These are phyloP conservation scores for Harpegnathos saltator DNA, from an alignment of 1,140 invertebrate genomes.

Conservation along the genomic window DNA sequence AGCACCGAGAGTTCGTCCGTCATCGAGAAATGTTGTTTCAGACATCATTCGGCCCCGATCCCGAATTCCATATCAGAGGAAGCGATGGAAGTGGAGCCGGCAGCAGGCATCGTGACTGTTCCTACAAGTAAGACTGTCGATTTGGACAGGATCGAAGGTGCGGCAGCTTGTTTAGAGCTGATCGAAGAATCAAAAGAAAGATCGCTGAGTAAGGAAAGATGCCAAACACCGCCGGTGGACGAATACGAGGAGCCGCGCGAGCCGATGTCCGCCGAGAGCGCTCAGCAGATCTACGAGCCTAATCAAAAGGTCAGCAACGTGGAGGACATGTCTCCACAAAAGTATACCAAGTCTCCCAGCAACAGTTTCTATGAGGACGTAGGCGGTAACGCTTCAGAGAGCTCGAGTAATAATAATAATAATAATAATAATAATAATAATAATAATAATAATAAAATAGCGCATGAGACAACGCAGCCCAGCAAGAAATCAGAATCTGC, in stretches of 20 bases:
- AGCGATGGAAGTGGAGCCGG: constrained; percentile 79
- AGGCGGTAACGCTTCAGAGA: not conserved
- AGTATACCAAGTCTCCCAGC: constrained; percentile 33
- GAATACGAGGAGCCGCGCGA: constrained; percentile 57
- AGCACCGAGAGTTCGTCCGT: not conserved
- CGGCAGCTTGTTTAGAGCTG: constrained; percentile 72
- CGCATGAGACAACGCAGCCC: constrained; percentile 61
- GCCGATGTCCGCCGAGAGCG: constrained; percentile 54
- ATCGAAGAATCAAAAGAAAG: constrained; percentile 77
- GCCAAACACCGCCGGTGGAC: constrained; percentile 73
- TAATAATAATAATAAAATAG: constrained; percentile 1
- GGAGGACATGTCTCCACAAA: constrained; percentile 58
- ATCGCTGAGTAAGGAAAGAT: constrained; percentile 77
- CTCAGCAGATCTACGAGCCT: constrained; percentile 30
- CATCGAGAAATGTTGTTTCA: constrained; percentile 34
- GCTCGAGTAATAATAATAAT: not conserved
- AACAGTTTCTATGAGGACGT: constrained; percentile 9
- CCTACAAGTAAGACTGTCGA: constrained; percentile 66
- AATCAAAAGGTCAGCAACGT: constrained; percentile 44
- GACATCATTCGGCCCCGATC: constrained; percentile 81
- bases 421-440: too few species aligned
- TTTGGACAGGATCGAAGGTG: constrained; percentile 48
- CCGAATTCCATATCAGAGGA: constrained; percentile 79
- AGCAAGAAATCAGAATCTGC: constrained; percentile 76
- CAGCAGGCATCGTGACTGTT: constrained; percentile 61